Conservation (phyloP, 2,797 vertebrate species). For the Lagocephalus sceleratus region DNA sequence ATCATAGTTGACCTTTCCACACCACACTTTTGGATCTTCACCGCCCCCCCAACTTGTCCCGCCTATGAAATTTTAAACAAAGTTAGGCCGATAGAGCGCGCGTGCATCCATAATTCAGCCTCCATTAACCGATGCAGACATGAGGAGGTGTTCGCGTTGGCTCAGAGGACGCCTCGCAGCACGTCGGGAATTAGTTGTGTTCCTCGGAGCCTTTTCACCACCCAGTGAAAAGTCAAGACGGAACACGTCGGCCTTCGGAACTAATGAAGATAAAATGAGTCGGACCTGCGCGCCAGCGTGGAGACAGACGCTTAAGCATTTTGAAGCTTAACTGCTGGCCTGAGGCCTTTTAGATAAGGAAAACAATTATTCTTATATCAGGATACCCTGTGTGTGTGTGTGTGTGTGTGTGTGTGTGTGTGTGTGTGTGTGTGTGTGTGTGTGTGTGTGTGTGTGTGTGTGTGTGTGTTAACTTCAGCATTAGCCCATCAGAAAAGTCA, state of each 20-base stretch:
- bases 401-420: too few relatives aligned
- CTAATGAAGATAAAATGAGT: neutral
- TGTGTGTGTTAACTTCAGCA: too few relatives aligned
- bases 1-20: neutral
- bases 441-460: too few relatives aligned
- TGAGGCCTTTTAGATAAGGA: too few relatives aligned
- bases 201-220: neutral
- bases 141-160: neutral
- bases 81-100: neutral
- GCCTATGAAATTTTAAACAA: too few relatives aligned
- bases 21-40: too few relatives aligned
- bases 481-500: too few relatives aligned
- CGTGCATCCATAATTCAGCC: neutral
- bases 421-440: too few relatives aligned
- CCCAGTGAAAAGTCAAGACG: neutral
- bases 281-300: neutral
- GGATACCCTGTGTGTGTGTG: too few relatives aligned
- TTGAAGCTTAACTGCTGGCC: too few relatives aligned
- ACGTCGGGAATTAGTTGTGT: conserved; percentile 17
- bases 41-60: neutral
- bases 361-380: too few relatives aligned
- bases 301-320: neutral
- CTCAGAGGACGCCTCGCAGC: neutral
- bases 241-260: neutral
- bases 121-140: neutral